These are phyloP conservation scores for Phaethornis superciliosus DNA, from an alignment of 2,113 vertebrate genomes.

Conservation along the genomic window DNA sequence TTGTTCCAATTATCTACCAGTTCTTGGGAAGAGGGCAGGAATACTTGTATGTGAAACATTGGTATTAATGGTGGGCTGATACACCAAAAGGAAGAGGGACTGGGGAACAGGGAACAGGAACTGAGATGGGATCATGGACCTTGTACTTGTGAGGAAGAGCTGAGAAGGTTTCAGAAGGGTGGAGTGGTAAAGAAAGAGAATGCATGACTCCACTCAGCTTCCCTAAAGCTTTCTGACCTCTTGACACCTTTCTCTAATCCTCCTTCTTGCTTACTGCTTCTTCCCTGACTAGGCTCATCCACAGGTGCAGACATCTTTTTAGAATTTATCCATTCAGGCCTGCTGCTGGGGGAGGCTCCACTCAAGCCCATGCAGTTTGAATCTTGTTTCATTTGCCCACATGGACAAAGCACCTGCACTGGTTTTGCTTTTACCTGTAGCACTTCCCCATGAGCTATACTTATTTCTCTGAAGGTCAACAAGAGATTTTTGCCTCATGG, in stretches of 20 bases:
- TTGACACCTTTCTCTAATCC: not conserved
- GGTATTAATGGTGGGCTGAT: not conserved
- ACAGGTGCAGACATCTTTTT: not conserved
- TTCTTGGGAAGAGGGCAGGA: not conserved
- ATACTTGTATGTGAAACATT: not conserved
- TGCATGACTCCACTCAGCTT: not conserved
- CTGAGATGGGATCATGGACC: not conserved
- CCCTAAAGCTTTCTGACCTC: not conserved
- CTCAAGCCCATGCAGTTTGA: not conserved
- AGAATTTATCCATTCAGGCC: not conserved
- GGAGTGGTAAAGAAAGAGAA: not conserved
- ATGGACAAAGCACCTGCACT: not conserved
- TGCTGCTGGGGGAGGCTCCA: fast-evolving
- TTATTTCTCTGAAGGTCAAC: not conserved
- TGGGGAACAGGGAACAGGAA: not conserved
- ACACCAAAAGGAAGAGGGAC: not conserved
- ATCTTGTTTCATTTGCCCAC: not conserved
- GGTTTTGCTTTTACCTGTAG: not conserved
- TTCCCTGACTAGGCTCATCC: not conserved
- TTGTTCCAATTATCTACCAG: not conserved
- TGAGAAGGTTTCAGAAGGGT: fast-evolving
- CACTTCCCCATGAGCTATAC: not conserved
- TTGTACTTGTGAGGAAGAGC: not conserved
- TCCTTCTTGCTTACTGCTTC: not conserved
- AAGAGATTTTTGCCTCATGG: not conserved